These are phyloP conservation scores for Eristalis arbustorum DNA, from an alignment of 2,888 invertebrate species.

Conservation along the genomic window DNA sequence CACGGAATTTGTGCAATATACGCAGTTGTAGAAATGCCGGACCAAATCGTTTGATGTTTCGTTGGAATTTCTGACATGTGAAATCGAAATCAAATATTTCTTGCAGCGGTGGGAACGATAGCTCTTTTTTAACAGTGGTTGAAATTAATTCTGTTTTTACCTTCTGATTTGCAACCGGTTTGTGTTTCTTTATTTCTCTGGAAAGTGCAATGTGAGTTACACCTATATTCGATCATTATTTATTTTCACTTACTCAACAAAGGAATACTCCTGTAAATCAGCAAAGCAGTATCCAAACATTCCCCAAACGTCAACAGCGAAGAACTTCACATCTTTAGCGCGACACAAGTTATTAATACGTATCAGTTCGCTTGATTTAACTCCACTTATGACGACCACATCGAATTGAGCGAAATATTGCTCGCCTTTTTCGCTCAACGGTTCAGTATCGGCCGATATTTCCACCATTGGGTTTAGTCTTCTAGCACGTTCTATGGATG, in stretches of 20 bases:
- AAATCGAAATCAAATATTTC: slow-evolving; percentile 86
- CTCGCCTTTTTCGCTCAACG: slow-evolving; percentile 85
- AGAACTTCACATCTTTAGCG: slow-evolving; percentile 88
- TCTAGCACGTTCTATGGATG: slow-evolving; percentile 88
- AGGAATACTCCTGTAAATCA: slow-evolving; percentile 92
- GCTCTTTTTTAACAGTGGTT: slow-evolving; percentile 84
- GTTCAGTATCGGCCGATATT: slow-evolving; percentile 85
- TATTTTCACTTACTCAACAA: slow-evolving; percentile 84
- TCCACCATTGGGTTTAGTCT: slow-evolving; percentile 96
- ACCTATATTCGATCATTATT: background rate
- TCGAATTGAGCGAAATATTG: slow-evolving; percentile 89
- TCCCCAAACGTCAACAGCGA: slow-evolving; percentile 95
- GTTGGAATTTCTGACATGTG: slow-evolving; percentile 82
- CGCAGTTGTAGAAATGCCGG: slow-evolving; percentile 86
- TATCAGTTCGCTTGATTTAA: slow-evolving; percentile 86
- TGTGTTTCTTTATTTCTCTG: slow-evolving; percentile 82
- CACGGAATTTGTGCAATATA: slow-evolving; percentile 89
- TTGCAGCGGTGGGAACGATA: slow-evolving; percentile 86
- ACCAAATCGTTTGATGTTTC: slow-evolving; percentile 85
- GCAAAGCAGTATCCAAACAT: slow-evolving; percentile 95
- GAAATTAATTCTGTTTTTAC: slow-evolving; percentile 82
- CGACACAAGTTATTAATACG: slow-evolving; percentile 89
- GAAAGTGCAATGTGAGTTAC: background rate
- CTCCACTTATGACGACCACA: slow-evolving; percentile 90
- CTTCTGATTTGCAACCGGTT: slow-evolving; percentile 81